phyloP scores from a whole-genome alignment of 1,140 invertebrate species.

The Conus betulinus region DNA sequence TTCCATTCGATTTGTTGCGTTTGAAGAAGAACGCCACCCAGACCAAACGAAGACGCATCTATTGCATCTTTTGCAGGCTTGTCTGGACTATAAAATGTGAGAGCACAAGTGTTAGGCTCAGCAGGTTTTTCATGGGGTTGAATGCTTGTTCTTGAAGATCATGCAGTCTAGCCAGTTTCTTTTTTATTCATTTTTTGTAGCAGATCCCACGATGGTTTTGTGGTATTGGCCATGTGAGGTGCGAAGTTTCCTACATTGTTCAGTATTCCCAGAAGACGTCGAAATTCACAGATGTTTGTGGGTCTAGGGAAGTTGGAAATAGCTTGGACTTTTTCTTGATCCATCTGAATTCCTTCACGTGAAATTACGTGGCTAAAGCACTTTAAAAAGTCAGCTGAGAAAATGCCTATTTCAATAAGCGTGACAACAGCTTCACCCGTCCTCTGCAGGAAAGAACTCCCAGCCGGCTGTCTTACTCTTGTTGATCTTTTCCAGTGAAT shows the following conservation, averaged over 20 bases:
- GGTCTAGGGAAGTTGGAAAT: slow-evolving; percentile 2
- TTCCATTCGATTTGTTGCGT: no score
- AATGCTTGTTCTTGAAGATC: no score
- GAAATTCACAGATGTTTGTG: not conserved
- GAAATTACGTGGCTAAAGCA: slow-evolving; percentile 1
- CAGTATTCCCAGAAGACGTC: not conserved
- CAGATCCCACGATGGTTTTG: slow-evolving; percentile 17
- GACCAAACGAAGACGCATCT: no score
- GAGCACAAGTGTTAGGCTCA: no score
- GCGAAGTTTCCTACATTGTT: not conserved
- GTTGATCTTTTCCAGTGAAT: not conserved
- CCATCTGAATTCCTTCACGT: not conserved
- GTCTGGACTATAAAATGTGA: no score
- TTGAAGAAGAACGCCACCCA: no score
- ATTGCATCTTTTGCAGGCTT: no score
- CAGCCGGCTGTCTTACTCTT: slow-evolving; percentile 8
- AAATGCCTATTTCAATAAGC: not conserved
- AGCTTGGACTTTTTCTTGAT: slow-evolving; percentile 10
- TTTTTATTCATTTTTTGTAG: no score
- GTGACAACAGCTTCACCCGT: not conserved
- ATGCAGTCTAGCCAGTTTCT: not conserved
- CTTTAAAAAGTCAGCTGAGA: not conserved
- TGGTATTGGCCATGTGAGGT: not conserved
- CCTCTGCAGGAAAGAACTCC: not conserved
- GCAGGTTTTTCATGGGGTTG: no score